Base-by-base conservation (phyloP, 2,113 vertebrate genomes). In the Corythornis cristatus region DNA sequence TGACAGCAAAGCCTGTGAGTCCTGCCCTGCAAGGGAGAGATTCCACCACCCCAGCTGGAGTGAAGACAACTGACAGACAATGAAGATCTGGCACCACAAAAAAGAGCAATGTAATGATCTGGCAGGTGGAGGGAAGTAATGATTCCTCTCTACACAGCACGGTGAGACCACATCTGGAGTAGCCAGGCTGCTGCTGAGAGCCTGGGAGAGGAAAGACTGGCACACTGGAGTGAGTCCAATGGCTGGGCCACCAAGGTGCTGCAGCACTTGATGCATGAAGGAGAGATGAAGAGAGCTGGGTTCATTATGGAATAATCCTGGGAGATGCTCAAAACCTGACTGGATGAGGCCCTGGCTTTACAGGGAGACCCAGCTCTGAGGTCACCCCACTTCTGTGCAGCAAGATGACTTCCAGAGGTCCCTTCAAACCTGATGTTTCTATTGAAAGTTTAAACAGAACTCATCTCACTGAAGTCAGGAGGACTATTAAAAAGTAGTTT, bases 61-160 rank as follows among this genome's bases (percentile, higher is more conserved):
- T 58, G 14, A 85, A 83, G 61, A 72, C 48, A 91, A 88, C 60
- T 74, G 58, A 85, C 56, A 91, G 42, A 33, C 87, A 43, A 40
- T 40, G 51, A 83, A 87, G 62, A 79, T 74, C 72, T 95, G 86
- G 89, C 81, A 94, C 22, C 53, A 90, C 87, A 82, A 29, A 90
- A 82, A 14, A 45, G 45, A 25, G 42, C 54, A 65, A 79, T 57
- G 60, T 85, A 92, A 86, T 92, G 92, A 92, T 60, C 46, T 0
- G 3, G 68, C 88, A 93, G 92, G 93, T 90, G 79, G 51, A 96
- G 40, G 5, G 3, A 83, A 83, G 33, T 66, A 88, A 91, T 91
- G 94, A 90, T 86, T 86, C 60, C 60, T 64, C 72, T 68, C 64
- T 40, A 12, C 60, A 51, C 50, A 91, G 79, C 60, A 57, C 61